These are phyloP conservation scores for Anastrepha obliqua DNA, from an alignment of 1,140 invertebrate genomes.

Conservation along the genomic window DNA sequence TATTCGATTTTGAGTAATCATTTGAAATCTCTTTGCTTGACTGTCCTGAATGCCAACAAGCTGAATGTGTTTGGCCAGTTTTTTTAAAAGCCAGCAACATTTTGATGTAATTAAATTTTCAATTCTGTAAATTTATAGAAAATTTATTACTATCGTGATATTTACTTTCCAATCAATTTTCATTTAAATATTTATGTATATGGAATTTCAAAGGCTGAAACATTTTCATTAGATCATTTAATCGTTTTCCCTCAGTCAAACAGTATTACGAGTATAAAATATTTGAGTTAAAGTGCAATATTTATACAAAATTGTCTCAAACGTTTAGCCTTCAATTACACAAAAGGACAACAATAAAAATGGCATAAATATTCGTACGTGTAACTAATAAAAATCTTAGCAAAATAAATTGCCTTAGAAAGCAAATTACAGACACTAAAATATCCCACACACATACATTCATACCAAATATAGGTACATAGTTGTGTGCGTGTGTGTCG, in stretches of 20 bases:
- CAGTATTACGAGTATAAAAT: not conserved
- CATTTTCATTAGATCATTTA: not conserved
- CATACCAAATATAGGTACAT: not conserved
- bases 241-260: not conserved
- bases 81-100: too few species aligned
- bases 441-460: not conserved
- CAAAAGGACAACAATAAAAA: not conserved
- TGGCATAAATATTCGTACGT: not conserved
- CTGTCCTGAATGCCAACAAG: too few species aligned
- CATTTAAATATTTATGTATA: too few species aligned
- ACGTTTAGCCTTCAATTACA: conserved; percentile 24
- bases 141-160: not conserved
- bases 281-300: conserved; percentile 24
- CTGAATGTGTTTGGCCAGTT: too few species aligned
- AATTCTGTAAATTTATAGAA: not conserved
- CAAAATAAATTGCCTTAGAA: conserved; percentile 17
- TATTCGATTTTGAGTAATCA: too few species aligned
- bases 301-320: conserved; percentile 33
- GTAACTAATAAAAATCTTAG: not conserved
- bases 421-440: not conserved
- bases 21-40: too few species aligned
- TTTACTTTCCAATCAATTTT: too few species aligned
- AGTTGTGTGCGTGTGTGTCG: not conserved
- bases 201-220: too few species aligned
- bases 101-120: too few species aligned